These are phyloP conservation scores for Schizopygopsis pylzovi DNA, from an alignment of 2,797 vertebrate species.

Conservation along the genomic window DNA sequence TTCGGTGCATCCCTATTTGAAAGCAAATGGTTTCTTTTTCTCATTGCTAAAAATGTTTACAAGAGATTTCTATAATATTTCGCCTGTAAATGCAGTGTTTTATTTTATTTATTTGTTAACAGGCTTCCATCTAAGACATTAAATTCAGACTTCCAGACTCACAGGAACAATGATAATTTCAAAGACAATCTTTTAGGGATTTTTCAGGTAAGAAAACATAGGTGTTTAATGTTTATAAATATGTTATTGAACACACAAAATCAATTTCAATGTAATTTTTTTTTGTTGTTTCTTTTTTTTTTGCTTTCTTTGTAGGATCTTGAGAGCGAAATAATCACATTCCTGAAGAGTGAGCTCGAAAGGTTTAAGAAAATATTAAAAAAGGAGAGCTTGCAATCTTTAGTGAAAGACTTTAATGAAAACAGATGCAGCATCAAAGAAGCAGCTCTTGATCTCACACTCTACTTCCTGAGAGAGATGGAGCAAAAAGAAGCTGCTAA, in stretches of 20 bases:
- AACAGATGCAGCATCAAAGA: not conserved
- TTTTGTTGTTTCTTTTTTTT: not conserved
- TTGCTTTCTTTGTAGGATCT: slow-evolving; percentile 7
- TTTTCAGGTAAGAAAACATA: not conserved
- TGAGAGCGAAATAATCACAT: slow-evolving; percentile 13
- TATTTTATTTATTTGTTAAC: not conserved
- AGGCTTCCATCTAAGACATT: not conserved
- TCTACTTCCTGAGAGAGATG: slow-evolving; percentile 6
- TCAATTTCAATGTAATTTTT: not conserved
- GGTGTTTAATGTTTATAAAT: not conserved
- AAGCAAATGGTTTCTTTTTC: too few species aligned
- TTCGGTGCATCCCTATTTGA: too few species aligned
- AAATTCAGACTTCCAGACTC: not conserved
- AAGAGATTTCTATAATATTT: not conserved
- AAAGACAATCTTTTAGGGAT: not conserved
- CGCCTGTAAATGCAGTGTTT: not conserved
- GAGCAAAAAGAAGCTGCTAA: not conserved
- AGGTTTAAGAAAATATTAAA: not conserved
- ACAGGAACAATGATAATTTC: not conserved
- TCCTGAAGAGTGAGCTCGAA: not conserved
- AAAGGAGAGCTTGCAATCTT: not conserved
- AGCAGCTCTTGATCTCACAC: slow-evolving; percentile 28
- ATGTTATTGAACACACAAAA: not conserved
- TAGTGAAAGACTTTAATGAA: not conserved
- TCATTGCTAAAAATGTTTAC: too few species aligned